A percentile compares a stretch with the other conserved stretches of the same genome.
phyloP scores from a whole-genome alignment of 2,113 vertebrate genomes.

The Pagrus major region DNA sequence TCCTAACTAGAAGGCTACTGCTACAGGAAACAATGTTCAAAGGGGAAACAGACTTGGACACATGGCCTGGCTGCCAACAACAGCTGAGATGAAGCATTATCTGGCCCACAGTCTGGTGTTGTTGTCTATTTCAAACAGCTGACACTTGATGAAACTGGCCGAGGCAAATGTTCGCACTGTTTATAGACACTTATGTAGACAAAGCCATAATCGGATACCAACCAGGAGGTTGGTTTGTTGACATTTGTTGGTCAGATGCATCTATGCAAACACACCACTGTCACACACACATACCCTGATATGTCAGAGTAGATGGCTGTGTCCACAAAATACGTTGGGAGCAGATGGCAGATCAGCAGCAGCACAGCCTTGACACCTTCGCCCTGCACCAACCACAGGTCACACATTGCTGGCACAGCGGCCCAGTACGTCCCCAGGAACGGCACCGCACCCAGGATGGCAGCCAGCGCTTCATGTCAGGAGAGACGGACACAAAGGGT shows the following conservation, averaged over 20 bases:
- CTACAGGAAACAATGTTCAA: not conserved
- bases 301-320: constrained; percentile 99
- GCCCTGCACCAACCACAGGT: constrained; percentile 96
- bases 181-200: not conserved
- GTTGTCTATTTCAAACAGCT: constrained; percentile 14
- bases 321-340: constrained; percentile 99
- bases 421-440: constrained; percentile 99
- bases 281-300: constrained; percentile 89
- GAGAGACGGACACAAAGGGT: not conserved
- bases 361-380: constrained; percentile 92
- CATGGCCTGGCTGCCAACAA: not conserved
- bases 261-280: not conserved
- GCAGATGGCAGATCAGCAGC: constrained; percentile 93
- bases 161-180: constrained; percentile 7
- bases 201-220: not conserved
- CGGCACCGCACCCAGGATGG: constrained; percentile 95
- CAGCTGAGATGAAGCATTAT: constrained; percentile 3
- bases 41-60: not conserved
- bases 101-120: not conserved
- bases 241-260: constrained; percentile 2
- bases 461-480: constrained; percentile 87
- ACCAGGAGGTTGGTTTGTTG: not conserved
- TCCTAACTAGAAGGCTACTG: not conserved
- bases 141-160: not conserved
- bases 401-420: constrained; percentile 92